A percentile compares a stretch with the other conserved stretches of the same genome.
phyloP scores from a whole-genome alignment of 2,113 vertebrate genomes.

The Riparia riparia region DNA sequence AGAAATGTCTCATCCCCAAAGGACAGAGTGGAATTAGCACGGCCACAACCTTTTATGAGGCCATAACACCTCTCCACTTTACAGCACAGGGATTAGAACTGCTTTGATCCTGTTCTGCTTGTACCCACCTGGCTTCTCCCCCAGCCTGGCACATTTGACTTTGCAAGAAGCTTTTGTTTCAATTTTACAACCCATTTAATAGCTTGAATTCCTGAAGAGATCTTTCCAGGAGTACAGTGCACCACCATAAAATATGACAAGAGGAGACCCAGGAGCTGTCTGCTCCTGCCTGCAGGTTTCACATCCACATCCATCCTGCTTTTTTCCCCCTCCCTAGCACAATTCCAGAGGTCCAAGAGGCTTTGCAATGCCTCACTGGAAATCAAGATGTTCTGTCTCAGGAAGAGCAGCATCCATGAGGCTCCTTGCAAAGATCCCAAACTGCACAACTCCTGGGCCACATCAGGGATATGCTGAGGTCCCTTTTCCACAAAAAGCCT shows the following conservation, averaged over 20 bases:
- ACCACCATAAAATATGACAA: not conserved
- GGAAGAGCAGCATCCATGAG: not conserved
- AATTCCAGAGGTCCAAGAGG: not conserved
- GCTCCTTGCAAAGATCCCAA: not conserved
- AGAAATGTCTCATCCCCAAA: not conserved
- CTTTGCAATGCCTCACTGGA: not conserved
- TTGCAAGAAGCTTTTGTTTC: not conserved
- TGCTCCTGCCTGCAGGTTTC: not conserved
- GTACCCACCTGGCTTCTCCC: not conserved
- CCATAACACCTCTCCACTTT: not conserved
- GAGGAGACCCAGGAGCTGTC: not conserved
- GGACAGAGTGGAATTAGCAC: not conserved
- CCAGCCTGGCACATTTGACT: not conserved
- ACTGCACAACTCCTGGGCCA: not conserved
- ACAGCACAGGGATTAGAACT: not conserved
- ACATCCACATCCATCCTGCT: not conserved
- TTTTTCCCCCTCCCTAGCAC: not conserved
- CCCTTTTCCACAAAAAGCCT: not conserved
- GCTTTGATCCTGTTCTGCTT: not conserved
- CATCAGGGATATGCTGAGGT: rapidly evolving
- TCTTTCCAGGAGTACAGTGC: not conserved
- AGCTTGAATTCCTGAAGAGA: not conserved
- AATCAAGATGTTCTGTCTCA: not conserved
- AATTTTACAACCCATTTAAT: not conserved
- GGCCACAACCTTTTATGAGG: not conserved